These are phyloP conservation scores for Leptodactylus fallax DNA, from an alignment of 2,797 vertebrate species.

Conservation along the genomic window DNA sequence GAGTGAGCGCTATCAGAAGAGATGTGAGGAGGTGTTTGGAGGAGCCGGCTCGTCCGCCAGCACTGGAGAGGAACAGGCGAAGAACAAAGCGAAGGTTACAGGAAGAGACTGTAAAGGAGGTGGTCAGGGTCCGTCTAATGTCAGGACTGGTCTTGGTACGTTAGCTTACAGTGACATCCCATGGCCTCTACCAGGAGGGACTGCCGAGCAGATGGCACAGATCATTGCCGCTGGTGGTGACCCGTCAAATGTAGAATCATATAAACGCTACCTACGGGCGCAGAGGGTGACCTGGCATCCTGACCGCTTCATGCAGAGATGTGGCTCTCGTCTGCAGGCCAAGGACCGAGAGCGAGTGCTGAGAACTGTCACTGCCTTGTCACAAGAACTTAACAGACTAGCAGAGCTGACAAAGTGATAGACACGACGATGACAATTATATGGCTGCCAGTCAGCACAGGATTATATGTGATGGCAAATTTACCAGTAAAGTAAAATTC, in stretches of 20 bases:
- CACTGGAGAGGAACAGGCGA: background rate
- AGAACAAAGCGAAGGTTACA: background rate
- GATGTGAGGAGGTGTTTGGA: constrained; percentile 73
- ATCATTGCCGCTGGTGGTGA: constrained; percentile 83
- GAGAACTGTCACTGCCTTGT: constrained; percentile 84
- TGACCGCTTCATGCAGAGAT: constrained; percentile 87
- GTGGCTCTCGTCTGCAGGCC: constrained; percentile 79
- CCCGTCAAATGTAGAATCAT: constrained; percentile 72
- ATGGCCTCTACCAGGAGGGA: constrained; percentile 82
- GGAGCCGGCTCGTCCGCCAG: background rate
- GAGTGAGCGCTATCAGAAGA: constrained; percentile 76
- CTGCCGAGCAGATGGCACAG: constrained; percentile 82
- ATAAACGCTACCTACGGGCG: constrained; percentile 79
- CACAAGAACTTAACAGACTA: constrained; percentile 86
- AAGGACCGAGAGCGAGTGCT: constrained; percentile 79
- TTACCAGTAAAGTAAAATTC: background rate
- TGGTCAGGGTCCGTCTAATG: background rate
- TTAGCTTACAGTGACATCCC: constrained; percentile 85
- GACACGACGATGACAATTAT: background rate
- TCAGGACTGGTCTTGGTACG: constrained; percentile 57
- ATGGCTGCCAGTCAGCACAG: too few species aligned
- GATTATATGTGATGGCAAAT: too few species aligned
- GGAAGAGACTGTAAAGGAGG: background rate
- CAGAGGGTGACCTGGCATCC: constrained; percentile 90
- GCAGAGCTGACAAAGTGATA: constrained; percentile 77